Evolutionary conservation across 2,888 invertebrate genomes (phyloP), one percentile per base, ranked within the genome.

Genomic region (Prosopocoilus inquinatus): DNA sequence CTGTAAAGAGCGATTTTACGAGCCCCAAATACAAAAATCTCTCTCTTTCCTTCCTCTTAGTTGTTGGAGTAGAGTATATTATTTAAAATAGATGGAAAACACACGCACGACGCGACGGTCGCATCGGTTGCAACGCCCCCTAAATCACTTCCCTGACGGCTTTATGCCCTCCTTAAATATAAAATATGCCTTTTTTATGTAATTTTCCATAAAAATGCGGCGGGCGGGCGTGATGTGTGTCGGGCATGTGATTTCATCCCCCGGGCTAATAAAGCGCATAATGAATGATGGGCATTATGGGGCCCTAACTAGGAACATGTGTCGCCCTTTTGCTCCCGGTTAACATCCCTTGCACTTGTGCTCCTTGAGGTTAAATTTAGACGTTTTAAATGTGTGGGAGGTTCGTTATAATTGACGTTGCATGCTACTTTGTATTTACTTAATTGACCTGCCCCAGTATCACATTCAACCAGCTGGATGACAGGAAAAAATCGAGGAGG

Each of bases 241-340:
- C 58, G 62, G 57, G 59, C 61, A 61, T 61, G 59, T 61, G 59
- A 61, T 57, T 54, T 32, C 50, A 50, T 58, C 61, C 61, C 59
- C 59, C 57, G 53, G 53, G 53, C 57, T 61, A 61, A 61, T 55
- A 50, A 59, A 61, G 55, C 55, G 49, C 55, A 66, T 69, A 68
- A 69, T 69, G 63, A 65, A 64, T 63, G 63, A n/a, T n/a, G n/a
- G n/a, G 64, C 64, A 64, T 69, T 69, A 70, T 69, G 64, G 61
- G 59, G 51, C 60, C 64, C 60, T 69, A 70, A 70, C 69, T 70
- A 68, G 66, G 62, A 70, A 67, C 70, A 70, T 62, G 65, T 70
- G 70, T 68, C 62, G 34, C 13, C 53, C 47, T 28, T 55, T 60
- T 53, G 43, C 49, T 45, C 54, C 44, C 32, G 46, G 38, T 59